Evolutionary conservation across 1,140 invertebrate species (phyloP).

Genomic region (Zaprionus lachaisei): DNA sequence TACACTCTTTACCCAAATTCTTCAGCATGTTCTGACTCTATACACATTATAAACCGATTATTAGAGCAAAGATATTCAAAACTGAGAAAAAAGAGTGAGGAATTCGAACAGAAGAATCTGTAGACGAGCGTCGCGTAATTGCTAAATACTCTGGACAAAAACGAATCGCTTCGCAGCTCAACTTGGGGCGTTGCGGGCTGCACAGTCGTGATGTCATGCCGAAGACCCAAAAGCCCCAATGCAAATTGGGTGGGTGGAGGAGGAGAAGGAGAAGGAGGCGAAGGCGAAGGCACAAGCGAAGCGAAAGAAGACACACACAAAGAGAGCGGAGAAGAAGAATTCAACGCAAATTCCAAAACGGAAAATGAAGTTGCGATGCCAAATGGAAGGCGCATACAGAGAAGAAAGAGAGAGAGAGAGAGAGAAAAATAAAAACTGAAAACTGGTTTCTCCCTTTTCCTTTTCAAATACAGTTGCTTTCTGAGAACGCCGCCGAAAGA

Average conservation of each 20-base stretch:
- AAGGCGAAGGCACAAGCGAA: background rate
- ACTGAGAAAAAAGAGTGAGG: background rate
- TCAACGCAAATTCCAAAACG: slow-evolving; percentile 60
- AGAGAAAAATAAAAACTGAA: slow-evolving; percentile 53
- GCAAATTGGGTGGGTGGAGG: slow-evolving; percentile 22
- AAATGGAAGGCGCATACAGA: background rate
- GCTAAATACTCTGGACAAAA: slow-evolving; percentile 1
- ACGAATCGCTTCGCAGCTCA: background rate
- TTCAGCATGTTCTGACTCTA: background rate
- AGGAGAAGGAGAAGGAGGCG: background rate
- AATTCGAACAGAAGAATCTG: slow-evolving; percentile 1
- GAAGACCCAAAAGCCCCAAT: slow-evolving; percentile 12
- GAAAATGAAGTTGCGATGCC: slow-evolving; percentile 63
- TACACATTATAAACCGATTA: background rate
- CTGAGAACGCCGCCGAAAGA: slow-evolving; percentile 27
- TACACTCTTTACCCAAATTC: background rate
- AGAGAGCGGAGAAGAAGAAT: slow-evolving; percentile 20
- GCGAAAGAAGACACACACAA: slow-evolving; percentile 8
- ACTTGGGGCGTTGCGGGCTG: background rate
- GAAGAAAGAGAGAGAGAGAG: slow-evolving; percentile 3
- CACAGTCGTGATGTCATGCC: slow-evolving; percentile 27
- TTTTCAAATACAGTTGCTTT: slow-evolving; percentile 81
- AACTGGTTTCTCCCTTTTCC: slow-evolving; percentile 82
- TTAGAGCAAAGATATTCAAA: background rate
- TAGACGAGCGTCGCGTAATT: background rate